A percentile compares a stretch with the other conserved stretches of the same genome.
phyloP scores from a whole-genome alignment of 2,113 vertebrate species.

The Eretmochelys imbricata region DNA sequence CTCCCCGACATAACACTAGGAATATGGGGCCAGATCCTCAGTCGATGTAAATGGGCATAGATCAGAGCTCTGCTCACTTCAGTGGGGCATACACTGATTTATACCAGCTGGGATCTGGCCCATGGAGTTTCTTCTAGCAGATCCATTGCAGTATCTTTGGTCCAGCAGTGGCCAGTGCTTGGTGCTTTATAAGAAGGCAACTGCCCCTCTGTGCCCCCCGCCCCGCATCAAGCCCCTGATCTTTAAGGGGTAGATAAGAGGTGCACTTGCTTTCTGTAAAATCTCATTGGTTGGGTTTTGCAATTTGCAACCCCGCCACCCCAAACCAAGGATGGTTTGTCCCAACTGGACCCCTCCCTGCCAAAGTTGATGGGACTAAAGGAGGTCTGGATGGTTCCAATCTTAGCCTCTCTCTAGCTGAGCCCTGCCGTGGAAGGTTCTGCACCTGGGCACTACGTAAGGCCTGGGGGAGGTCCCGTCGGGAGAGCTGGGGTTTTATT shows the following conservation, averaged over 20 bases:
- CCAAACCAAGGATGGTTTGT: too few species aligned
- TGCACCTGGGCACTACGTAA: not conserved
- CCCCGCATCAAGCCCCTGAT: not conserved
- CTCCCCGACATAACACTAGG: not conserved
- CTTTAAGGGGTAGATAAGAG: not conserved
- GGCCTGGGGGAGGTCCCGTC: too few species aligned
- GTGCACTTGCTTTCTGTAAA: not conserved
- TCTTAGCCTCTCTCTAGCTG: not conserved
- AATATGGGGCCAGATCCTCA: not conserved
- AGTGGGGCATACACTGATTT: not conserved
- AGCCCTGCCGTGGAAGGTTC: not conserved
- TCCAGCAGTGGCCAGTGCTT: not conserved
- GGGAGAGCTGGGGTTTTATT: not conserved
- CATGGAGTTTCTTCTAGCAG: not conserved
- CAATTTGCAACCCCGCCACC: too few species aligned
- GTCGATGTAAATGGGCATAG: not conserved
- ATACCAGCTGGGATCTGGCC: not conserved
- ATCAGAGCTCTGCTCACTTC: not conserved
- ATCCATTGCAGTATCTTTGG: not conserved
- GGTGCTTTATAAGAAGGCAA: not conserved
- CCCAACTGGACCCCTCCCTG: not conserved
- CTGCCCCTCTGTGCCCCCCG: not conserved
- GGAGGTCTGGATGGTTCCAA: not conserved
- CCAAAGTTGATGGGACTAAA: not conserved
- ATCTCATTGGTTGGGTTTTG: not conserved